Conservation (phyloP, 2,113 vertebrate species). For the Acinonyx jubatus region DNA sequence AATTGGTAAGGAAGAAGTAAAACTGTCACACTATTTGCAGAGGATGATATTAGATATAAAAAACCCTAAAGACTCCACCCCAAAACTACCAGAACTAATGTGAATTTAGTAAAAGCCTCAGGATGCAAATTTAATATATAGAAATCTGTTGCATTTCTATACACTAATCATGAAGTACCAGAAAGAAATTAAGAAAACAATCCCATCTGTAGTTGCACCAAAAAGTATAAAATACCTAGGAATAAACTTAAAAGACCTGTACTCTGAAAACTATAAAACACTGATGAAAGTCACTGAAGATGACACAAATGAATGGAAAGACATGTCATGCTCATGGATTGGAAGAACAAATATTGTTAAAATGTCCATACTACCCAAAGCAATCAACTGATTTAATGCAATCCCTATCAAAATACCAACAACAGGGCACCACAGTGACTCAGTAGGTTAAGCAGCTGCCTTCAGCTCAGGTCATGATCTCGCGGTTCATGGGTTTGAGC, state of each 20-base stretch:
- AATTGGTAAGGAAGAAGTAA: too few relatives aligned
- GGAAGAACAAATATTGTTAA: not conserved
- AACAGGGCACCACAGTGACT: not conserved
- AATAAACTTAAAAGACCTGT: not conserved
- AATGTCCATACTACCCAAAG: not conserved
- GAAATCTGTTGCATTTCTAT: too few relatives aligned
- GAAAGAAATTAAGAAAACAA: not conserved
- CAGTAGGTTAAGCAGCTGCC: too few relatives aligned
- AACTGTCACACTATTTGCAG: too few relatives aligned
- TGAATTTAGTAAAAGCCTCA: too few relatives aligned
- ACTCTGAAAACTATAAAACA: not conserved
- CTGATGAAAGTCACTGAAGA: not conserved
- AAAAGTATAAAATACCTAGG: not conserved
- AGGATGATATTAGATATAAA: too few relatives aligned
- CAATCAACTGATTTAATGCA: not conserved
- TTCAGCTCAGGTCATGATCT: too few relatives aligned
- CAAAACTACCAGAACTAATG: too few relatives aligned
- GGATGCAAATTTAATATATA: too few relatives aligned
- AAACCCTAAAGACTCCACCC: too few relatives aligned
- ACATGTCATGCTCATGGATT: not conserved
- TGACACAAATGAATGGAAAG: not conserved
- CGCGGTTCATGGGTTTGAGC: too few relatives aligned
- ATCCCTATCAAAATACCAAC: not conserved
- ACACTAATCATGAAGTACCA: not conserved
- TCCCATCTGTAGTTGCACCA: not conserved